Base-by-base conservation (phyloP, 2,888 invertebrate genomes). In the Troides helena region DNA sequence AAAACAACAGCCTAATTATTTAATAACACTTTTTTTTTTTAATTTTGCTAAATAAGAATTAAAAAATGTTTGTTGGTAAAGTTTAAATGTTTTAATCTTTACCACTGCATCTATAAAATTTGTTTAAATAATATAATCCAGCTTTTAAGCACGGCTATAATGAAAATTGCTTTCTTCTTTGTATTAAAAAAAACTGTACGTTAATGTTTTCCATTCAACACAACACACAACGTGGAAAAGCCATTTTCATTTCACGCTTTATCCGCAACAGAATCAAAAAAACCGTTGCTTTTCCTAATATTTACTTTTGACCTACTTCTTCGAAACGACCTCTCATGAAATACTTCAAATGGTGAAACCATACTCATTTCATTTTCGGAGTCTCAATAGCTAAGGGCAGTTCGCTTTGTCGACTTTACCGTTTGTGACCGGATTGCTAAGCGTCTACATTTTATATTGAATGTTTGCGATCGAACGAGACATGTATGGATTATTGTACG, bases 291-390 rank as follows among this genome's bases (percentile, higher is more conserved):
- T 61, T 17, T 43, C 30, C 30, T 21, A 61, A 36, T 25, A 17
- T 60, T 67, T 70, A 63, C 58, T 60, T 72, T 70, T 69, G 60
- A 70, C 67, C 70, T 70, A 57, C 59, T 64, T 64, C 66, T 56
- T 57, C 67, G 53, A 10, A 67, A 39, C 23, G 62, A 68, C 64
- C 30, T 60, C 65, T 73, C 69, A 73, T 62, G 60, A 57, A 30
- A 73, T 73, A 73, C 73, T 73, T 73, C 73, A 71, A 71, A 67
- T 69, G 73, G 70, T 71, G 25, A 39, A 66, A 65, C 69, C 68
- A 67, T 59, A 59, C 53, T 62, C 70, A 70, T 70, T 66, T 60
- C 59, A 67, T 70, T 63, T 23, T 60, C 36, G 57, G 39, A 59
- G 21, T 53, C 10, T 57, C 10, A 56, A 66, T 59, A 63, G 62